Evolutionary conservation across 2,797 vertebrate species (phyloP).

Genomic region (Diceros bicornis): DNA sequence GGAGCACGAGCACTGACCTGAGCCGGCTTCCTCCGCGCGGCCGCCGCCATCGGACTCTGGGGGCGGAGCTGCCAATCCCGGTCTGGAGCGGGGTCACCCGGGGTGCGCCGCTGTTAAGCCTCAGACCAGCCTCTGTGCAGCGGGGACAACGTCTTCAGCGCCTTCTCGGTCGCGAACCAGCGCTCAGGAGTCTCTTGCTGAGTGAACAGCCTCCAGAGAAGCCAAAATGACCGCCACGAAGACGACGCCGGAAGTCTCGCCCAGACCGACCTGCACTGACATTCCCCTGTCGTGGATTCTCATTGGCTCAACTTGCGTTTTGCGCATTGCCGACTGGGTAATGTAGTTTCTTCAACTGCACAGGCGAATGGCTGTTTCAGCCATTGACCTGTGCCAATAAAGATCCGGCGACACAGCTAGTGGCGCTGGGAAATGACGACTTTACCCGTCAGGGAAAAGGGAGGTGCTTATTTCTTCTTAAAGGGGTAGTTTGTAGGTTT

Average conservation of each 20-base stretch:
- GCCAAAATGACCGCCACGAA: not conserved
- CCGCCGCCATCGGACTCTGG: not conserved
- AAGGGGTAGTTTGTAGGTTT: not conserved
- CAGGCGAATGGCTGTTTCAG: too few relatives aligned
- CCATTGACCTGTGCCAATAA: too few relatives aligned
- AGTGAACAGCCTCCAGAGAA: fast-evolving
- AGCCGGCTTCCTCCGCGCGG: not conserved
- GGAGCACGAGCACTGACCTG: not conserved
- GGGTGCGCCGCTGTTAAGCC: too few relatives aligned
- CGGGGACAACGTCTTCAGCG: too few relatives aligned
- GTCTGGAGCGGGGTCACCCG: not conserved
- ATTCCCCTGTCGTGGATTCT: not conserved
- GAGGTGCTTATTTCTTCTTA: not conserved
- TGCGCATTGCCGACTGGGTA: not conserved
- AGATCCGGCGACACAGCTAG: fast-evolving
- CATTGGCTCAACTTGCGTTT: not conserved
- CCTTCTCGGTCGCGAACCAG: fast-evolving
- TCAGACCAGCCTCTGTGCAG: not conserved
- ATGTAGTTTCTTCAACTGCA: slow-evolving; percentile 2
- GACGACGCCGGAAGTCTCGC: not conserved
- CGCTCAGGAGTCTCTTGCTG: fast-evolving
- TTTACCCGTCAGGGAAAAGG: not conserved
- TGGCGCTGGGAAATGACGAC: fast-evolving
- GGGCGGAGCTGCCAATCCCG: not conserved
- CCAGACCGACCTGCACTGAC: not conserved